Percentiles rank a stretch among this genome's conserved stretches.
Evolutionary conservation across 2,888 invertebrate species (phyloP).

Genomic region (Stomorhina lunata): DNA sequence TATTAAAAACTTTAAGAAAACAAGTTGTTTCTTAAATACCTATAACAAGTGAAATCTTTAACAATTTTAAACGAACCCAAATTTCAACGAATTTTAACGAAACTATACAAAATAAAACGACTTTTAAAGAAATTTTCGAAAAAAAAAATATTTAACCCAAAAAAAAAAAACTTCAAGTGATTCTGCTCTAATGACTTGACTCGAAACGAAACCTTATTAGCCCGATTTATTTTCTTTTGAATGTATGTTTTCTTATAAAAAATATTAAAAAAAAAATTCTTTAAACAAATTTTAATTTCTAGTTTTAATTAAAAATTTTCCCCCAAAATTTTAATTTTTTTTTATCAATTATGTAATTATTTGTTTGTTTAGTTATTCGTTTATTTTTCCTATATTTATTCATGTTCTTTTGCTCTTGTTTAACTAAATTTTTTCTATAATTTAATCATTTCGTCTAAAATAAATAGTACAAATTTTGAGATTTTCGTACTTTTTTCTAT

Average conservation of each 20-base stretch:
- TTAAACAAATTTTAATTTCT: conserved; percentile 17
- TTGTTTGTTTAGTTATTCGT: conserved; percentile 47
- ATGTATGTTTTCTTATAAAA: conserved; percentile 41
- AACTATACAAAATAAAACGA: conserved; percentile 44
- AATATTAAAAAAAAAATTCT: background rate
- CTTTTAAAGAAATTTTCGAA: conserved; percentile 40
- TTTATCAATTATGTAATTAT: conserved; percentile 64
- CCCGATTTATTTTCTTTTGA: conserved; percentile 44
- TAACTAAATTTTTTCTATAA: background rate
- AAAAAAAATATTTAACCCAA: conserved; percentile 11
- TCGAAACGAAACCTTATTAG: conserved; percentile 17
- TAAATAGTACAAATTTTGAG: no score
- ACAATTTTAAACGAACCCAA: conserved; percentile 28
- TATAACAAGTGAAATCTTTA: conserved; percentile 12
- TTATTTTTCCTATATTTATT: conserved; percentile 3
- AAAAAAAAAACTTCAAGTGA: conserved; percentile 20
- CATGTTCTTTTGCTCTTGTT: no score
- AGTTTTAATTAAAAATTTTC: conserved; percentile 13
- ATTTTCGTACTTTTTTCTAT: background rate
- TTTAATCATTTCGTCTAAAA: conserved; percentile 35
- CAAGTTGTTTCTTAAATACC: background rate
- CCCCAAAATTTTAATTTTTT: no score
- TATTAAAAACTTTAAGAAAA: conserved; percentile 22
- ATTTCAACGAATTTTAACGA: conserved; percentile 43
- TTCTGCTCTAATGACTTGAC: background rate